Evolutionary conservation across 1,140 invertebrate genomes (phyloP), one percentile per base, ranked within the genome.

Genomic region (Drosophila orena): DNA sequence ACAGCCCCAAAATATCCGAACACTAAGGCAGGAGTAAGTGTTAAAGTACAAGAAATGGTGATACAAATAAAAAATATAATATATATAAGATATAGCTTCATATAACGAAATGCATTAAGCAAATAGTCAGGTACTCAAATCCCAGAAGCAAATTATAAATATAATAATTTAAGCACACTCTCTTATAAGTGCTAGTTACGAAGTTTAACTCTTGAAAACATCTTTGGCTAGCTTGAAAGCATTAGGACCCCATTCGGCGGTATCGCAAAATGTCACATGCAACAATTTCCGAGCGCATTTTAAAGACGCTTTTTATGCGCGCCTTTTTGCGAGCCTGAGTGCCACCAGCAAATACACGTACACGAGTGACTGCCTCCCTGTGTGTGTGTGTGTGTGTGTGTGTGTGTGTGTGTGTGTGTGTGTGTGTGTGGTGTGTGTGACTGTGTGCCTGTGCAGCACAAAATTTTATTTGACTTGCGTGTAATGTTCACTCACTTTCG

Each of bases 381-480:
- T 17, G 17, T 10, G 44, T 14, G 64, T 52, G 10, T 57, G 30
- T 42, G 10, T 20, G 27, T 65, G 46, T 30, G 59, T n/a, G n/a
- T n/a, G n/a, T n/a, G n/a, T n/a, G n/a, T n/a, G n/a, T n/a, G n/a
- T n/a, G n/a, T n/a, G n/a, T n/a, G n/a, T n/a, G n/a, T n/a, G n/a
- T n/a, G n/a, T n/a, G n/a, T n/a, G n/a, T n/a, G n/a, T n/a, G n/a
- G n/a, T n/a, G n/a, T n/a, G n/a, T n/a, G n/a, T n/a, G n/a, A n/a
- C n/a, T n/a, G n/a, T n/a, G n/a, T 55, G 69, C 40, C 27, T 50
- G 22, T 65, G 46, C n/a, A 77, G 79, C 40, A 61, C 46, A 76
- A 75, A 79, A 84, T 84, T 84, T 73, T 85, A 85, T 85, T 85
- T 85, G 77, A 85, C 81, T 84, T 85, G 81, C 81, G 81, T 84